Evolutionary conservation across 2,797 vertebrate species (phyloP).

Genomic region (Microhierax caerulescens): DNA sequence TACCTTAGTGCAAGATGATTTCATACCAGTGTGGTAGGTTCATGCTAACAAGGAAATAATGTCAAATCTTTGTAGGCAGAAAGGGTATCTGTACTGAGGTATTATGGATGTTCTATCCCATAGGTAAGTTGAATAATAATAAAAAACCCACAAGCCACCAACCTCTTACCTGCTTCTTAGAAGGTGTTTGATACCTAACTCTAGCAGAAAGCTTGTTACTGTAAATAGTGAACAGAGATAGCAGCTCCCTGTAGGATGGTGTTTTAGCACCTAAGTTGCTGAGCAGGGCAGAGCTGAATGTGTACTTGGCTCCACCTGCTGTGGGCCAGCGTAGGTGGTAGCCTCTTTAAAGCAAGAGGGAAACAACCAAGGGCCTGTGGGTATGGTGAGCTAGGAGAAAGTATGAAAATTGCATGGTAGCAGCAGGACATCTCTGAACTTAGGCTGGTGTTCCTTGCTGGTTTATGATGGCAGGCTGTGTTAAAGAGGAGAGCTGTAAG

Average conservation of each 20-base stretch:
- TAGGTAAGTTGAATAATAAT: background rate
- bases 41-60: background rate
- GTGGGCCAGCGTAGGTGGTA: background rate
- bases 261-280: conserved; percentile 44
- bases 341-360: background rate
- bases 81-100: conserved; percentile 33
- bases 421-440: background rate
- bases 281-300: conserved; percentile 24
- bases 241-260: conserved; percentile 39
- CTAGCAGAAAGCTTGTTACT: background rate
- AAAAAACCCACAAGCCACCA: background rate
- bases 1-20: background rate
- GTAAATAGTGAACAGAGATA: background rate
- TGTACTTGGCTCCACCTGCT: background rate
- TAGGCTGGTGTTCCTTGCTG: background rate
- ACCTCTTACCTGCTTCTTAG: conserved; percentile 1
- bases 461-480: background rate
- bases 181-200: background rate
- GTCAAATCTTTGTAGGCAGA: background rate
- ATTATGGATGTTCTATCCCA: conserved; percentile 1
- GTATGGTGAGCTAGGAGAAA: background rate
- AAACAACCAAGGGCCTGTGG: background rate
- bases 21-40: background rate
- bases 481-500: background rate
- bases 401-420: background rate